Conservation (phyloP, 2,797 vertebrate species). For the Decapterus maruadsi region DNA sequence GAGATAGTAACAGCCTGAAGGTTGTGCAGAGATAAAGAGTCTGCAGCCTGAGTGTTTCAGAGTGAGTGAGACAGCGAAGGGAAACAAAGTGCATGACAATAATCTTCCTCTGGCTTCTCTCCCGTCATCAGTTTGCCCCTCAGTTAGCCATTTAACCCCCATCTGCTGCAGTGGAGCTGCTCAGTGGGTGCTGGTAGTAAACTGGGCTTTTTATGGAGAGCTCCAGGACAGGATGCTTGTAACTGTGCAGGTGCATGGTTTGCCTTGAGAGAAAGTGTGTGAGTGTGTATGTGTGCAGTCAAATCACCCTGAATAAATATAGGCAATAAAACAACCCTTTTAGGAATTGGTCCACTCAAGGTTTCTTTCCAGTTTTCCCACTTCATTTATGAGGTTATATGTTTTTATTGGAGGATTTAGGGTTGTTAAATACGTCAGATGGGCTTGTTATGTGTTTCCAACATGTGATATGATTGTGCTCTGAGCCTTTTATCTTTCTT, state of each 20-base stretch:
- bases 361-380: neutral
- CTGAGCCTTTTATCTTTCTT: neutral
- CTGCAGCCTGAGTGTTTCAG: slow-evolving; percentile 3
- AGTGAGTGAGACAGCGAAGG: slow-evolving; percentile 5
- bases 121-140: slow-evolving; percentile 32
- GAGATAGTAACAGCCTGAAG: neutral
- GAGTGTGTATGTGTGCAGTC: slow-evolving; percentile 1
- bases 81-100: slow-evolving; percentile 30
- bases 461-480: neutral
- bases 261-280: slow-evolving; percentile 1
- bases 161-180: slow-evolving; percentile 39
- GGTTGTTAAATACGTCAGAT: neutral
- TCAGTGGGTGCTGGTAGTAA: slow-evolving; percentile 14
- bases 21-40: slow-evolving; percentile 4
- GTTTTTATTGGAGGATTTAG: neutral
- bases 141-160: slow-evolving; percentile 45
- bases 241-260: slow-evolving; percentile 14
- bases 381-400: neutral
- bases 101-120: slow-evolving; percentile 26
- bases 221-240: slow-evolving; percentile 17
- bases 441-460: neutral
- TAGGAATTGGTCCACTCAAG: neutral
- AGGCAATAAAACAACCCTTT: slow-evolving; percentile 9
- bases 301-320: slow-evolving; percentile 18
- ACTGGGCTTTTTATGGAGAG: slow-evolving; percentile 37